Base-by-base conservation (phyloP, 2,797 vertebrate species). In the Oryzias dopingdopingensis region DNA sequence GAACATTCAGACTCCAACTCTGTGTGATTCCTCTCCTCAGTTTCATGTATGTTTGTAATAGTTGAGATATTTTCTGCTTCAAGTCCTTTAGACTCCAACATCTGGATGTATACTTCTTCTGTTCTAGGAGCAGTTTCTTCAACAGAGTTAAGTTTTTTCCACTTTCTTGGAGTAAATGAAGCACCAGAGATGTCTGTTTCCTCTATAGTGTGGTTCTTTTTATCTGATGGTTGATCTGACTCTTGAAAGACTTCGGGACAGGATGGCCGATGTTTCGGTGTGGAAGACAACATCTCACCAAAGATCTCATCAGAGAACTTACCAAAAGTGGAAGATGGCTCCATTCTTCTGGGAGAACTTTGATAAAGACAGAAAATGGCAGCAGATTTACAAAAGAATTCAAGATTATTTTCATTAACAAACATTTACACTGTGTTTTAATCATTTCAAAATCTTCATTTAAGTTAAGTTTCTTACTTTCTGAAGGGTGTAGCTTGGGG, bases 331-430 rank as follows among this genome's bases (percentile, higher is more conserved):
- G 81, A 83, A 53, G 54, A 48, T 0, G 59, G 54, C 47, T 68
- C 49, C 14, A 46, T 70, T 71, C 75, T 70, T 47, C 76, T 65
- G 50, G 48, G n/a, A 44, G 61, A 62, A 26, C 85, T 86, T 24
- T 23, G 12, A 67, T 54, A 37, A 59, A 8, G 61, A 51, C 44
- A 66, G 23, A 59, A 57, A 58, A 24, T 23, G 17, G 8, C 29
- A 32, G 32, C 10, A 12, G 10, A 37, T 12, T 10, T 12, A 12
- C 32, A 37, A 37, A 37, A 37, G 10, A 37, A 37, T 37, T 37
- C 10, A 37, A 37, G 32, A 37, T 12, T 37, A 52, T 22, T 20
- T 15, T 41, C 0, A 22, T 22, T 10, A 7, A 37, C 12, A 46
- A 46, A 18, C 7, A 46, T 13, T 13, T 4, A 14, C 13, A n/a